Evolutionary conservation across 2,113 vertebrate genomes (phyloP).

Genomic region (Ranitomeya imitator): DNA sequence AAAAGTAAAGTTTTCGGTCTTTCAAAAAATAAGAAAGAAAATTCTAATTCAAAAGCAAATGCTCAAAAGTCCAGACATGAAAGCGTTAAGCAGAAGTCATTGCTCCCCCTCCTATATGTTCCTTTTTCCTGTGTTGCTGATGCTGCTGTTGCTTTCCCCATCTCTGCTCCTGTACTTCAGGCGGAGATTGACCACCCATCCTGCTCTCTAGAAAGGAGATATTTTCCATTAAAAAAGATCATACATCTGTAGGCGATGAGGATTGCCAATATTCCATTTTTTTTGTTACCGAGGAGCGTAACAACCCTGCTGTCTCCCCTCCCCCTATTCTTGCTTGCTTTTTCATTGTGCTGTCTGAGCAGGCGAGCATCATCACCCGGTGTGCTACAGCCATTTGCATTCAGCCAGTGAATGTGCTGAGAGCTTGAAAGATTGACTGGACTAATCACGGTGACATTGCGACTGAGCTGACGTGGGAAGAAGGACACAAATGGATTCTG

Average conservation of each 20-base stretch:
- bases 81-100: slow-evolving; percentile 52
- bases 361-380: slow-evolving; percentile 47
- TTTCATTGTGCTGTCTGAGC: slow-evolving; percentile 55
- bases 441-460: slow-evolving; percentile 23
- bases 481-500: slow-evolving; percentile 7
- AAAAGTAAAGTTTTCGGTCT: too few relatives aligned
- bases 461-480: neutral
- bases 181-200: neutral
- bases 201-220: neutral
- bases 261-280: slow-evolving; percentile 19
- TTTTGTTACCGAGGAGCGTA: slow-evolving; percentile 14
- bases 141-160: slow-evolving; percentile 30
- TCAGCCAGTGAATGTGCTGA: slow-evolving; percentile 24
- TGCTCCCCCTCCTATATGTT: slow-evolving; percentile 9
- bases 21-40: too few relatives aligned
- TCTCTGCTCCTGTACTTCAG: neutral
- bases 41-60: neutral
- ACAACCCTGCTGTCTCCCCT: slow-evolving; percentile 28
- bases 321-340: slow-evolving; percentile 40
- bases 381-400: slow-evolving; percentile 57
- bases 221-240: neutral
- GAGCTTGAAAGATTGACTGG: slow-evolving; percentile 38
- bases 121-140: slow-evolving; percentile 42
- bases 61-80: neutral
- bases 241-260: neutral